Conservation (phyloP, 1,140 invertebrate genomes). For the Drosophila serrata region DNA sequence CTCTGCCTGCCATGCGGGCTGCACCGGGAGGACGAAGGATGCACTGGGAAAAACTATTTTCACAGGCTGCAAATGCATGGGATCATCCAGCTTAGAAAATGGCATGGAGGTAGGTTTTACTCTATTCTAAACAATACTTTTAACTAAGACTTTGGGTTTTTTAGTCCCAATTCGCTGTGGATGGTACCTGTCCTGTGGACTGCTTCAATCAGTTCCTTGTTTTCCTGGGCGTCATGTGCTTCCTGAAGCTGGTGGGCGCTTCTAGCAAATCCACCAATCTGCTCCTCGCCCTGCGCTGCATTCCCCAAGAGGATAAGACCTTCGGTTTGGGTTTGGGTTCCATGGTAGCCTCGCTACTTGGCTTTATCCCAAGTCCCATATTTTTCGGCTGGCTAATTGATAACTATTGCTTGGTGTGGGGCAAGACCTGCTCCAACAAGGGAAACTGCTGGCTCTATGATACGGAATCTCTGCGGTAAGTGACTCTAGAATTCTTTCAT, state of each 20-base stretch:
- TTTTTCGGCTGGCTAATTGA: constrained; percentile 90
- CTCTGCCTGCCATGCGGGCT: constrained; percentile 91
- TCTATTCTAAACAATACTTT: not conserved
- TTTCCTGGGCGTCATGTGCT: constrained; percentile 88
- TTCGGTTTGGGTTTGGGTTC: constrained; percentile 89
- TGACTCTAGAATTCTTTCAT: rapidly evolving
- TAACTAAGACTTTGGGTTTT: not conserved
- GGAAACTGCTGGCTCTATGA: constrained; percentile 92
- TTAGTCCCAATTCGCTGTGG: constrained; percentile 53
- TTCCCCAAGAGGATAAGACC: constrained; percentile 89
- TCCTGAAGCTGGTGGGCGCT: constrained; percentile 89
- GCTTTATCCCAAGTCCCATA: constrained; percentile 90
- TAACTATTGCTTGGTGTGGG: constrained; percentile 90
- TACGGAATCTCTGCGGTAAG: constrained; percentile 85
- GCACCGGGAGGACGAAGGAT: constrained; percentile 77
- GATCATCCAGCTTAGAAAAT: not conserved
- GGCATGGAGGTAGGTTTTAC: constrained; percentile 7
- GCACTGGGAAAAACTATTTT: constrained; percentile 77
- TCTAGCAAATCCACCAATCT: constrained; percentile 89
- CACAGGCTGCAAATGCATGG: constrained; percentile 50
- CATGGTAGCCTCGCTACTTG: constrained; percentile 88
- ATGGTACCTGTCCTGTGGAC: constrained; percentile 89
- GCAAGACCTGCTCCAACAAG: constrained; percentile 89
- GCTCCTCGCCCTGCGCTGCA: constrained; percentile 89
- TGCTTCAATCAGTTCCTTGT: constrained; percentile 88